Percentiles rank a stretch among this genome's conserved stretches.
These are phyloP conservation scores for Anhinga rufa DNA, from an alignment of 2,113 vertebrate species.

Conservation along the genomic window DNA sequence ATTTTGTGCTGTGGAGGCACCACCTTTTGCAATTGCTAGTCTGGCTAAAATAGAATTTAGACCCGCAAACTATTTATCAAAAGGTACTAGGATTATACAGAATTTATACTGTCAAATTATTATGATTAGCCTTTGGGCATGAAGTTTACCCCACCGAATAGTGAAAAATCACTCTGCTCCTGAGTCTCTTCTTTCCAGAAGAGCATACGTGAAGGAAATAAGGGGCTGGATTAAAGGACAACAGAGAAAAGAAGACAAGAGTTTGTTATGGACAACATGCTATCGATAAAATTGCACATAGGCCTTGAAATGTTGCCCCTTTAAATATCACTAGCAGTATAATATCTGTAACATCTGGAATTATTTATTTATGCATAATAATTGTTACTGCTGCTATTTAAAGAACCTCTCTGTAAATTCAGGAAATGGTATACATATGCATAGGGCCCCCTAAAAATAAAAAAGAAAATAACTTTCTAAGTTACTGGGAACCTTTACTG, in stretches of 20 bases:
- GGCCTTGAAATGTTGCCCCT: not conserved
- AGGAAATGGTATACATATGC: not conserved
- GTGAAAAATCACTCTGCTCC: not conserved
- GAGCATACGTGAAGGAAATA: not conserved
- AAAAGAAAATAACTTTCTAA: not conserved
- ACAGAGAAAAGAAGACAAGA: not conserved
- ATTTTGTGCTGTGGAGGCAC: not conserved
- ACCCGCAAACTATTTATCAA: not conserved
- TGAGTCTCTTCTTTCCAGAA: not conserved
- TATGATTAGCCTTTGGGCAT: not conserved
- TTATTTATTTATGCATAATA: conserved; percentile 16
- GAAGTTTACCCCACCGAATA: not conserved
- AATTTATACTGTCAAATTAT: not conserved
- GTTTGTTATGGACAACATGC: conserved; percentile 3
- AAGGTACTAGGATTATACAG: not conserved
- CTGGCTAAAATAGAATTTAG: not conserved
- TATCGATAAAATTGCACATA: not conserved
- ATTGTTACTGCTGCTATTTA: conserved; percentile 1
- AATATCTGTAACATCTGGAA: conserved; percentile 17
- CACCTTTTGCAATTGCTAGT: not conserved
- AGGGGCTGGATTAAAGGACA: not conserved
- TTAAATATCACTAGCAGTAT: not conserved
- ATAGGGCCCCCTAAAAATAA: not conserved
- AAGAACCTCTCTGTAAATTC: conserved; percentile 5
- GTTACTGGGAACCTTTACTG: not conserved